These are phyloP conservation scores for Noctua janthe DNA, from an alignment of 2,888 invertebrate genomes.

Conservation along the genomic window DNA sequence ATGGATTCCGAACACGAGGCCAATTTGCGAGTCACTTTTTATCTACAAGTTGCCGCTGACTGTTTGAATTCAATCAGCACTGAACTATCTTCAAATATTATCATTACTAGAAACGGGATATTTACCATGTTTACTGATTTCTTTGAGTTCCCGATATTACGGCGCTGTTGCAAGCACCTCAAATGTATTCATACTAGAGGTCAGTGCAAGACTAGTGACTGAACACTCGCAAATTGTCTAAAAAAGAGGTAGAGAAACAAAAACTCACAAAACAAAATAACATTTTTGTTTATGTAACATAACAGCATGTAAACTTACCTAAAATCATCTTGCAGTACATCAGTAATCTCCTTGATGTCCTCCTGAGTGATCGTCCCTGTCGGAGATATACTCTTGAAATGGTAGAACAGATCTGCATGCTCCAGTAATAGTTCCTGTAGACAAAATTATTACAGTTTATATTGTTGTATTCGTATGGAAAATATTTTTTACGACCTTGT, in stretches of 20 bases:
- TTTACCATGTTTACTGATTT: too few species aligned
- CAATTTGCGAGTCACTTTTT: not conserved
- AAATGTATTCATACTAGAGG: not conserved
- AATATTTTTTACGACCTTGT: not conserved
- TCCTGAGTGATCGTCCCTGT: conserved; percentile 98
- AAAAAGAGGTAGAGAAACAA: not conserved
- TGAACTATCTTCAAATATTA: not conserved
- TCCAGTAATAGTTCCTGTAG: conserved; percentile 96
- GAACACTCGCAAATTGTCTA: not conserved
- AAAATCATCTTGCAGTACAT: conserved; percentile 97
- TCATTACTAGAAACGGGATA: too few species aligned
- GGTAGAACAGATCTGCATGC: conserved; percentile 97
- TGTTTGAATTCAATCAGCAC: not conserved
- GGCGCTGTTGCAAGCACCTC: too few species aligned
- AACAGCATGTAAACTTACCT: conserved; percentile 88
- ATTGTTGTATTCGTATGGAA: not conserved
- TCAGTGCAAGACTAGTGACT: not conserved
- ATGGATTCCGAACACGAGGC: not conserved
- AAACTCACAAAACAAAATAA: not conserved
- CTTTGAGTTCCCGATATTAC: too few species aligned
- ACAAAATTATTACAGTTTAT: not conserved
- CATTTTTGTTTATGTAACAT: too few species aligned
- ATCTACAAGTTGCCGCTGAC: not conserved
- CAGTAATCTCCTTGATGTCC: conserved; percentile 97
- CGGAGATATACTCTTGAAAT: conserved; percentile 97